A percentile compares a stretch with the other conserved stretches of the same genome.
phyloP scores from a whole-genome alignment of 2,797 vertebrate species.

The Syngnathus rostellatus region DNA sequence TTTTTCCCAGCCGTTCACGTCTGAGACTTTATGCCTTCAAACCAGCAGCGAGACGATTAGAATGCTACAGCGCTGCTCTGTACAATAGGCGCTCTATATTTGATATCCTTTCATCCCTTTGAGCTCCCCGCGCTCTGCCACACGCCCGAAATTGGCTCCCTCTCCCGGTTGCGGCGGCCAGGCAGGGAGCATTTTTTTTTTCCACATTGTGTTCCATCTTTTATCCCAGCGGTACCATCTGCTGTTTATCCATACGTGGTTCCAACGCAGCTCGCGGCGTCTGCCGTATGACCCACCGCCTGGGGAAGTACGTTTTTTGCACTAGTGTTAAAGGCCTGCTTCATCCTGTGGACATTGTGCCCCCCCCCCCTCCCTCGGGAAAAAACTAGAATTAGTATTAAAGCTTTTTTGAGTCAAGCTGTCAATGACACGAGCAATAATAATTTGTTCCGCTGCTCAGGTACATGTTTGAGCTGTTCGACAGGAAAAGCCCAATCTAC shows the following conservation, averaged over 20 bases:
- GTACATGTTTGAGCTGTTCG: conserved; percentile 71
- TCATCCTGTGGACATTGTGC: conserved; percentile 15
- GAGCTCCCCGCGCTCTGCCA: conserved; percentile 37
- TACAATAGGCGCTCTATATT: conserved; percentile 12
- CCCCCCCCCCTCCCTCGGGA: no score
- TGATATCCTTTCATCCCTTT: conserved; percentile 23
- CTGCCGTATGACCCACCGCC: conserved; percentile 58
- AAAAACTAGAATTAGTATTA: neutral
- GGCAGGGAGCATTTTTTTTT: conserved; percentile 50
- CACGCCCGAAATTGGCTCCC: conserved; percentile 54
- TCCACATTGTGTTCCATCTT: conserved; percentile 69
- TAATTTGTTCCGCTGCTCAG: conserved; percentile 26
- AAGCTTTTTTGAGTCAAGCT: neutral
- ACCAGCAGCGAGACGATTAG: conserved; percentile 7
- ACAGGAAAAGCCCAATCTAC: conserved; percentile 63
- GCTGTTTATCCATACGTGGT: conserved; percentile 66
- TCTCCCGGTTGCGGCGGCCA: conserved; percentile 50
- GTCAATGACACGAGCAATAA: neutral
- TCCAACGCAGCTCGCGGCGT: conserved; percentile 50
- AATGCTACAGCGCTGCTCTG: conserved; percentile 7
- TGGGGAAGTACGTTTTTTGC: conserved; percentile 43
- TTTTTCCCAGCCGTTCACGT: neutral
- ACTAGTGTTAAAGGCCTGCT: conserved; percentile 23
- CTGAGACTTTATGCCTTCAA: neutral
- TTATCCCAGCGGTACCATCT: conserved; percentile 73